Base-by-base conservation (phyloP, 2,888 invertebrate genomes). In the Ctenicera cuprea region DNA sequence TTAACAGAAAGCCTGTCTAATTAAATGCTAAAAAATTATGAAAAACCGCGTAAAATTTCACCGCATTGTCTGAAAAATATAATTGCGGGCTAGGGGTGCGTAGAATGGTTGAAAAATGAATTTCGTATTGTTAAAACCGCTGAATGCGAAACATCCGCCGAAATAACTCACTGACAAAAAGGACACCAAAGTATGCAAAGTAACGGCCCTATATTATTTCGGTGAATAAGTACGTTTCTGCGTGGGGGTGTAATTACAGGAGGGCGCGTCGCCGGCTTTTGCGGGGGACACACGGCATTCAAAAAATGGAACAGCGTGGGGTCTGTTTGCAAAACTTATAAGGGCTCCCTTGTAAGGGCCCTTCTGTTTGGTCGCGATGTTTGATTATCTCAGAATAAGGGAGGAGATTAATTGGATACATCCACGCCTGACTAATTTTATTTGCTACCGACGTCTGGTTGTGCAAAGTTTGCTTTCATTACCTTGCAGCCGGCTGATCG, bases 331-430 rank as follows among this genome's bases (percentile, higher is more conserved):
- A 62, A 48, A 62, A 69, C 69, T 69, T 50, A 61, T 57, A 68
- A 69, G 69, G 69, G 48, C 37, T 69, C 62, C 26, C 52, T 61
- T 30, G 38, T 16, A 67, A 67, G 57, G 61, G 68, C 57, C 22
- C 68, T 68, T 71, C 64, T 63, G 64, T 71, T 71, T 54, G 62
- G 50, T 37, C 54, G 63, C 52, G 64, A 64, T 71, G 71, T 71
- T 64, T 71, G 71, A 71, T 71, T 71, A 71, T 71, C 71, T 64
- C 71, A 11, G 37, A 71, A 54, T 71, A 71, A 57, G 71, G 71
- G 71, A 43, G 64, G 69, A 71, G 45, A 71, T 71, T 71, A 71
- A 71, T 71, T 71, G 71, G 71, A 71, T 71, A 71, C 64, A 71
- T 63, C 64, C 63, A 41, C 54, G 71, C 71, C 52, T 64, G 41